phyloP scores from a whole-genome alignment of 2,113 vertebrate genomes.

The Brachypteracias leptosomus region DNA sequence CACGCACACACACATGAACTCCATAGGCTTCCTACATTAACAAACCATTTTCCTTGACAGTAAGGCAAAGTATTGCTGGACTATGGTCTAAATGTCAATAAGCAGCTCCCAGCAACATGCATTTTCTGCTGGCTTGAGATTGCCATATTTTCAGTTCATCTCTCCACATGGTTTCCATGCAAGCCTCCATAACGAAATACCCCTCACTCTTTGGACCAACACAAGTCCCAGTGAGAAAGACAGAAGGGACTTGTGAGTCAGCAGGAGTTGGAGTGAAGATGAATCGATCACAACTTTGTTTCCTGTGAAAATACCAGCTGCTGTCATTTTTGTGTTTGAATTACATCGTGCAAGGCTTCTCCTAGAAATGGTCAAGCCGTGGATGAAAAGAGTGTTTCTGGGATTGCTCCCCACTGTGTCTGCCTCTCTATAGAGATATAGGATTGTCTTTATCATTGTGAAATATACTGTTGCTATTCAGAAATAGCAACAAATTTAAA shows the following conservation, averaged over 20 bases:
- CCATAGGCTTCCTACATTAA: neutral
- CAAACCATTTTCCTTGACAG: neutral
- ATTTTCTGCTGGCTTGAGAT: neutral
- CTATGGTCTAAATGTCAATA: neutral
- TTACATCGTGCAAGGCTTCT: neutral
- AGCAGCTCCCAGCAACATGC: neutral
- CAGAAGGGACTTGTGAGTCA: conserved; percentile 55
- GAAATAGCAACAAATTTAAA: neutral
- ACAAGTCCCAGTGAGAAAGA: neutral
- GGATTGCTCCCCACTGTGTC: neutral
- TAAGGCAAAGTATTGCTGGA: neutral
- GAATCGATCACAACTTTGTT: neutral
- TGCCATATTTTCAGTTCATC: neutral
- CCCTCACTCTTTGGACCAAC: neutral
- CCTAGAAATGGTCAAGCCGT: neutral
- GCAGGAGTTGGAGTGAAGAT: neutral
- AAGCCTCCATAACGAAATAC: neutral
- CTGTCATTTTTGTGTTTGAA: neutral
- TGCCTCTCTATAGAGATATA: neutral
- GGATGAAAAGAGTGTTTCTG: neutral
- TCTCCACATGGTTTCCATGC: neutral
- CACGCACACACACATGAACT: neutral
- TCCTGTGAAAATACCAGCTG: conserved; percentile 45
- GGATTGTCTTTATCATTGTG: neutral
- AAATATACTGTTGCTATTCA: neutral